Conservation (phyloP, 1,140 invertebrate genomes). For the Goniozus legneri region DNA sequence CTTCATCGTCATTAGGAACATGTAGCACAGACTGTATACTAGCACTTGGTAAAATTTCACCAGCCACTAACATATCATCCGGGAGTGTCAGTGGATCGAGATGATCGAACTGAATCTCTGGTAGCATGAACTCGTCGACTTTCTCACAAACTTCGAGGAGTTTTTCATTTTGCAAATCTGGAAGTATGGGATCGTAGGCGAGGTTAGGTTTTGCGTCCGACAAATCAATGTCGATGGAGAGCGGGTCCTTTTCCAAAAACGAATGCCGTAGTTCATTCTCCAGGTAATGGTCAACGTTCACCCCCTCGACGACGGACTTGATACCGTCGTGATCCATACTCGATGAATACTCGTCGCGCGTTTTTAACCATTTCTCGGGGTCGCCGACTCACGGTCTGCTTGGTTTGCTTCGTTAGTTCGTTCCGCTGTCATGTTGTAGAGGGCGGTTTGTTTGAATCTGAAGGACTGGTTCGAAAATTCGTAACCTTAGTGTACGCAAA, state of each 20-base stretch:
- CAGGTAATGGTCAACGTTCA: slow-evolving; percentile 30
- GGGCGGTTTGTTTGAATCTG: not conserved
- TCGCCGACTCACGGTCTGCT: slow-evolving; percentile 27
- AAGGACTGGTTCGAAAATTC: slow-evolving; percentile 7
- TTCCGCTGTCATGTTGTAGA: too few relatives aligned
- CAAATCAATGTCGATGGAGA: slow-evolving; percentile 37
- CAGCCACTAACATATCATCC: slow-evolving; percentile 42
- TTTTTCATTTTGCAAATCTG: slow-evolving; percentile 40
- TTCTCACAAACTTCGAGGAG: slow-evolving; percentile 35
- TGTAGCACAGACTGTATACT: slow-evolving; percentile 19
- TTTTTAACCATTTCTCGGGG: slow-evolving; percentile 46
- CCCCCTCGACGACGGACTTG: slow-evolving; percentile 28
- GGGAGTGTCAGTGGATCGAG: slow-evolving; percentile 37
- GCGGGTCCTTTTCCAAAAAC: slow-evolving; percentile 34
- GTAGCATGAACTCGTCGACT: slow-evolving; percentile 38
- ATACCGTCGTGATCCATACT: slow-evolving; percentile 35
- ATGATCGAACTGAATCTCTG: slow-evolving; percentile 46
- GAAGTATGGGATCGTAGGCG: slow-evolving; percentile 37
- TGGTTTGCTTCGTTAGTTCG: slow-evolving; percentile 4
- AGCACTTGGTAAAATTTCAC: slow-evolving; percentile 36
- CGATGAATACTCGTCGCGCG: slow-evolving; percentile 32
- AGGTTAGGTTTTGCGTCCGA: slow-evolving; percentile 37
- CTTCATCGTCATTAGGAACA: slow-evolving; percentile 9
- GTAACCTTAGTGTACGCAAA: too few relatives aligned
- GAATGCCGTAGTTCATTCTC: slow-evolving; percentile 27